phyloP scores from a whole-genome alignment of 1,140 invertebrate species.

The fruit fly (Drosophila melanogaster) region Release_6_plus_ISO1_MT NC_004354.4:17685501-17686000 shows the following conservation, averaged over 20 bases:
- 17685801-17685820: neutral
- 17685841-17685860: slow-evolving; percentile 24
- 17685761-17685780: neutral
- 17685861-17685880: neutral
- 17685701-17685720: too few relatives aligned
- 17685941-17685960: neutral
- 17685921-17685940: slow-evolving; percentile 1
- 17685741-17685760: too few relatives aligned
- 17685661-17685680: too few relatives aligned
- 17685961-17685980: slow-evolving; percentile 16
- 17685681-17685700: too few relatives aligned
- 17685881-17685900: slow-evolving; percentile 7
- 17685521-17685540: neutral
- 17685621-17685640: too few relatives aligned
- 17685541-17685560: neutral
- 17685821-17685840: slow-evolving; percentile 13
- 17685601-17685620: too few relatives aligned
- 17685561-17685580: neutral
- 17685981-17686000: slow-evolving; percentile 78
- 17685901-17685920: slow-evolving; percentile 1
- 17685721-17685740: neutral
- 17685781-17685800: neutral
- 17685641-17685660: too few relatives aligned
- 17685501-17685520: too few relatives aligned
- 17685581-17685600: neutral